phyloP scores from a whole-genome alignment of 2,113 vertebrate species.

The Chunga burmeisteri region DNA sequence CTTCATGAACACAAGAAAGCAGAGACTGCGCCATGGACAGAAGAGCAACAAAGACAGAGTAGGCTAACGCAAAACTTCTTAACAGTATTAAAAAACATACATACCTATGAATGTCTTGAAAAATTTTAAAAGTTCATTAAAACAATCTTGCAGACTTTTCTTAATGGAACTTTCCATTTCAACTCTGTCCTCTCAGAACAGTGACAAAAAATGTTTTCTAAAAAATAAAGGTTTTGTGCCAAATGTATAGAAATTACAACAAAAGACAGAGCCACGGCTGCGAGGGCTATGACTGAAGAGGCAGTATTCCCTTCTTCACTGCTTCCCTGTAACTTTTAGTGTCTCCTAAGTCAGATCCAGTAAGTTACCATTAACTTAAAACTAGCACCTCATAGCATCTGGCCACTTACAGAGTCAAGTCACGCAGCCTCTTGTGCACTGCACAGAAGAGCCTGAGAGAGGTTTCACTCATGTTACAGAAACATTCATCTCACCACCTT shows the following conservation, averaged over 20 bases:
- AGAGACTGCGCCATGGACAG: neutral
- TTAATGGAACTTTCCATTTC: neutral
- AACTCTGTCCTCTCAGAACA: neutral
- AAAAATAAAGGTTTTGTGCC: neutral
- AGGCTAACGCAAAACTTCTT: neutral
- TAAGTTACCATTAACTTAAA: neutral
- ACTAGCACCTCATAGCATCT: neutral
- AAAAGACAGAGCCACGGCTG: neutral
- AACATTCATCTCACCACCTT: neutral
- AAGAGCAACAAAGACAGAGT: neutral
- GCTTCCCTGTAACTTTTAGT: neutral
- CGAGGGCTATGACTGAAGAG: neutral
- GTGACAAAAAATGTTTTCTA: neutral
- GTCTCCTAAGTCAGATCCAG: neutral
- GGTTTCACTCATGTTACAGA: neutral
- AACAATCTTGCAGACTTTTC: neutral
- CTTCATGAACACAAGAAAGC: neutral
- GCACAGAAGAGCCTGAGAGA: neutral
- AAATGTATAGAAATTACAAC: neutral
- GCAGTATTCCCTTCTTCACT: neutral
- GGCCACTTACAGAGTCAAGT: neutral
- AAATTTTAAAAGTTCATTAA: neutral
- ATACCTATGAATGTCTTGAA: neutral
- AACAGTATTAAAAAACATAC: neutral
- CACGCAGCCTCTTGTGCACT: neutral